Conservation (phyloP, 1,140 invertebrate genomes). For the Gryllus bimaculatus region DNA sequence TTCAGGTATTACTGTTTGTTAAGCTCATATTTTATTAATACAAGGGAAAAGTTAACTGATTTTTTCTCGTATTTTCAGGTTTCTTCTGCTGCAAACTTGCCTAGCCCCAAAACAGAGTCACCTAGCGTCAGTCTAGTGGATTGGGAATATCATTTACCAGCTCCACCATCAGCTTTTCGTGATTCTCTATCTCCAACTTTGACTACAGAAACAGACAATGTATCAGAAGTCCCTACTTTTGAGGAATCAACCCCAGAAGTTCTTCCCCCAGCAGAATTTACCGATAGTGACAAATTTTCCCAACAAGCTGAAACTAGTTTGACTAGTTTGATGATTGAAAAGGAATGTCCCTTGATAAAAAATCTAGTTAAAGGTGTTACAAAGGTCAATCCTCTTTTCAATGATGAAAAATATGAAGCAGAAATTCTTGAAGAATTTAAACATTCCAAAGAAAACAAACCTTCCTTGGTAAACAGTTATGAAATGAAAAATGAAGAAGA, state of each 20-base stretch:
- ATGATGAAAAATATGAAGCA: not conserved
- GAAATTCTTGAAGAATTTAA: not conserved
- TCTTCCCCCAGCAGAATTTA: not conserved
- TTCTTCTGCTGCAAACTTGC: not conserved
- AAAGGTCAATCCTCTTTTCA: slow-evolving; percentile 10
- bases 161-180: slow-evolving; percentile 49
- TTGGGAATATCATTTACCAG: slow-evolving; percentile 54
- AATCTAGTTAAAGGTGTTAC: slow-evolving; percentile 6
- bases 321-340: not conserved
- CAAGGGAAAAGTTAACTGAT: no score
- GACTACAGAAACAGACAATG: slow-evolving; percentile 30
- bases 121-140: slow-evolving; percentile 27
- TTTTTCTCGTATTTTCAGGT: not conserved
- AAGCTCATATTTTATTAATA: no score
- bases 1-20: no score
- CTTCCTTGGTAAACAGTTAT: not conserved
- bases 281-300: not conserved
- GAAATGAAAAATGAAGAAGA: not conserved
- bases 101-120: not conserved
- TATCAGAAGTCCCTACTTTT: not conserved
- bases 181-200: slow-evolving; percentile 36
- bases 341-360: not conserved
- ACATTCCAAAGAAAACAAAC: not conserved
- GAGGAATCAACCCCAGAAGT: not conserved
- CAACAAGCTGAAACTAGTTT: not conserved